These are phyloP conservation scores for Pyralis farinalis DNA, from an alignment of 2,888 invertebrate species.

Conservation along the genomic window DNA sequence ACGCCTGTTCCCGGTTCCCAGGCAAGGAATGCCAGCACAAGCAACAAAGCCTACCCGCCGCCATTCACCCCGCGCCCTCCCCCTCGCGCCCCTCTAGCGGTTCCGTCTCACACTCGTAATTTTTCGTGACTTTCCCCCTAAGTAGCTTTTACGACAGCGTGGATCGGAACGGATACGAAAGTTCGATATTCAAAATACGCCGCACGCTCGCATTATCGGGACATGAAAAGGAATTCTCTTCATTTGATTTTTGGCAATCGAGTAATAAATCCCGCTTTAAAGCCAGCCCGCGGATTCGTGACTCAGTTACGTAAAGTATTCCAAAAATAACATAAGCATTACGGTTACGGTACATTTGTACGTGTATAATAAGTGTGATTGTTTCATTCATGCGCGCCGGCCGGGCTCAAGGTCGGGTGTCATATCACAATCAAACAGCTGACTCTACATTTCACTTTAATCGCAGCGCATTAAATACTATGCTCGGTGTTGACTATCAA, in stretches of 20 bases:
- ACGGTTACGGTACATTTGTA: constrained; percentile 17
- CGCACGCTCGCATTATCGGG: constrained; percentile 33
- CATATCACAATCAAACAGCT: constrained; percentile 45
- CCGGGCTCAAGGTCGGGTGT: constrained; percentile 53
- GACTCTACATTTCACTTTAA: constrained; percentile 36
- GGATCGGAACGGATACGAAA: constrained; percentile 37
- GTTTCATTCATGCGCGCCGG: constrained; percentile 51
- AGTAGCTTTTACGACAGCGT: constrained; percentile 50
- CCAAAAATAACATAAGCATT: constrained; percentile 7
- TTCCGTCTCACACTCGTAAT: constrained; percentile 58
- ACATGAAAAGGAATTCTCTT: constrained; percentile 35
- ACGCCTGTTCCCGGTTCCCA: constrained; percentile 71
- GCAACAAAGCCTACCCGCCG: constrained; percentile 76
- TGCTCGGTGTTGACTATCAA: not conserved
- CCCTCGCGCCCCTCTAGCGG: constrained; percentile 41
- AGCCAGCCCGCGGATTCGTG: constrained; percentile 4
- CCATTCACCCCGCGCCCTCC: constrained; percentile 65
- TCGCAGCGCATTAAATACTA: constrained; percentile 7
- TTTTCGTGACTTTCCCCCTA: constrained; percentile 67
- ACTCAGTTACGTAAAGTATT: not conserved
- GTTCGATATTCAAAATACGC: constrained; percentile 50
- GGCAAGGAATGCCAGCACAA: constrained; percentile 78
- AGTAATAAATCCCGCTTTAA: constrained; percentile 14
- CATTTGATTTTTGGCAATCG: constrained; percentile 23
- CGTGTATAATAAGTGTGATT: constrained; percentile 50